Evolutionary conservation across 2,888 invertebrate genomes (phyloP), one percentile per base, ranked within the genome.

Genomic region (Carabus problematicus): DNA sequence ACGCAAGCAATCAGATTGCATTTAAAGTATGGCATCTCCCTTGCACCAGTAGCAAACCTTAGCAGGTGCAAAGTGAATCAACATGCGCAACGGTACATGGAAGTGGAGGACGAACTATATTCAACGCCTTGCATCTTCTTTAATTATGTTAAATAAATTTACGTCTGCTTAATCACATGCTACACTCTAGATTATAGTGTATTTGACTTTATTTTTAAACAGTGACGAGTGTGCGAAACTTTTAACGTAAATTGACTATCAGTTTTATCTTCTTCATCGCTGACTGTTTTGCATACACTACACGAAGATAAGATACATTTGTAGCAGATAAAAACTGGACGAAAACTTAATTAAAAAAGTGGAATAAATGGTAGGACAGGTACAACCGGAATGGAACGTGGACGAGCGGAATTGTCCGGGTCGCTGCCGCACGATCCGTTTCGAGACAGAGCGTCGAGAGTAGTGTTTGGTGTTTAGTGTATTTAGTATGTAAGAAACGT

Each of bases 1-100:
- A 58, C 12, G 58, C 40, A 45, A 54, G 63, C 54, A 66, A 66
- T 66, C 59, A 66, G 66, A 45, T 66, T 66, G 58, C 56, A 66
- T 66, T 66, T 66, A 66, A 8, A 47, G 6, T 47, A 16, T 9
- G 16, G 14, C 16, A 52, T 52, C 14, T 52, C 9, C 7, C n/a
- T 45, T 45, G n/a, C 11, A 3, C 45, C 6, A 29, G 3, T 29
- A 29, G 29, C 29, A 29, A 29, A 29, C 2, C 29, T 29, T 29
- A 6, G 3, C 29, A 3, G 2, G 29, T 29, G 29, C 29, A 29
- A n/a, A 29, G 29, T 29, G 29, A 29, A 14, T 9, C 52, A 16
- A 9, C 16, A 4, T 18, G 16, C 11, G 8, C 12, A 18, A 52
- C 16, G 19, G 52, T 7, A 14, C 52, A n/a, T n/a, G n/a, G 12